Evolutionary conservation across 2,888 invertebrate species (phyloP).

Genomic region (Lydus trimaculatus): DNA sequence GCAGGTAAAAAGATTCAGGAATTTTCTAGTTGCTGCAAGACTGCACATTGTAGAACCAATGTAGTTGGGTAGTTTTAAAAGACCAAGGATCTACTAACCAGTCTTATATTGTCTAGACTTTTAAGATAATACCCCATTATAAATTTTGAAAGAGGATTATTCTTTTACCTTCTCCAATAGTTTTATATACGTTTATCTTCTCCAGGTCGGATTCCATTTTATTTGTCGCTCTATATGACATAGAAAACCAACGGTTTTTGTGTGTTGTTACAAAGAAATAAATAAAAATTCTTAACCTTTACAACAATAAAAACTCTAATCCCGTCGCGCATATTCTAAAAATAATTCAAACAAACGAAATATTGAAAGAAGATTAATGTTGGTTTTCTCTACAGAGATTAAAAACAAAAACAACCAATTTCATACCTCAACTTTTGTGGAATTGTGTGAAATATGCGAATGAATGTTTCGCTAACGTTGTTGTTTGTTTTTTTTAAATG

Average conservation of each 20-base stretch:
- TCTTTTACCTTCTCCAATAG: slow-evolving; percentile 7
- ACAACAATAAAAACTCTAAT: too few species aligned
- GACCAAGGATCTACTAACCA: slow-evolving; percentile 15
- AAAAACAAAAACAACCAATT: background rate
- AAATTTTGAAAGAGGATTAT: slow-evolving; percentile 23
- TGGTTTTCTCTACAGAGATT: background rate
- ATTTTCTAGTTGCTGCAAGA: background rate
- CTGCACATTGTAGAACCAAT: background rate
- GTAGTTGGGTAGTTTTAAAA: background rate
- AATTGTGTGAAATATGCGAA: too few species aligned
- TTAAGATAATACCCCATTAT: slow-evolving; percentile 13
- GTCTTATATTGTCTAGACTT: slow-evolving; percentile 19
- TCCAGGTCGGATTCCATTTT: background rate
- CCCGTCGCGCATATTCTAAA: background rate
- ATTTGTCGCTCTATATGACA: background rate
- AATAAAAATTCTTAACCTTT: background rate
- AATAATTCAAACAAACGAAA: background rate
- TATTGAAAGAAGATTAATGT: background rate
- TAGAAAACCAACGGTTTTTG: background rate
- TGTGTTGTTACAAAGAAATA: background rate
- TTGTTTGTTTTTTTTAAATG: background rate
- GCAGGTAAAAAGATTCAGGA: background rate
- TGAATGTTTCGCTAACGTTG: too few species aligned
- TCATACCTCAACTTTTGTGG: background rate
- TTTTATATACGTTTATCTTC: slow-evolving; percentile 8